These are phyloP conservation scores for Agrochola lychnidis DNA, from an alignment of 2,888 invertebrate genomes.

Conservation along the genomic window DNA sequence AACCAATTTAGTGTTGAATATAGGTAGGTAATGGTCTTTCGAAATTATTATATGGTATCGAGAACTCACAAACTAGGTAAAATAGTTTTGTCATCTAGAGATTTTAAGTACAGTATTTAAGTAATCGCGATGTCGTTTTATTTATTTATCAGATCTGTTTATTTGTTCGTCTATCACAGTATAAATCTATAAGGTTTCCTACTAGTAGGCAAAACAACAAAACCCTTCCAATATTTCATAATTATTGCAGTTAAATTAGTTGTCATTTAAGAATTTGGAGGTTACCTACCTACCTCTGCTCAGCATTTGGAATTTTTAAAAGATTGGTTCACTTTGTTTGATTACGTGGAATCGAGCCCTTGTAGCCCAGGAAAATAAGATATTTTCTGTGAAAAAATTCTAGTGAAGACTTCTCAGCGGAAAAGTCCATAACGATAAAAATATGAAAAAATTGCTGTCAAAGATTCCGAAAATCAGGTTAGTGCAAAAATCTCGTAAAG, in stretches of 20 bases:
- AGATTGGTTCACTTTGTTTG: too few relatives aligned
- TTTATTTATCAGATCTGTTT: background rate
- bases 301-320: too few relatives aligned
- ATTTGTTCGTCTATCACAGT: background rate
- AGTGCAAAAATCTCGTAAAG: background rate
- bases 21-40: background rate
- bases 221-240: too few relatives aligned
- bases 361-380: too few relatives aligned
- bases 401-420: background rate
- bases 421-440: background rate
- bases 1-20: background rate
- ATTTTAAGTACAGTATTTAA: background rate
- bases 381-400: background rate
- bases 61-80: background rate
- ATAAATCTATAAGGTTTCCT: too few relatives aligned
- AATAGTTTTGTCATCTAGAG: background rate
- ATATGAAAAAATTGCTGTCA: background rate
- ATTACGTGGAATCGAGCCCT: too few relatives aligned
- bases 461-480: background rate
- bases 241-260: too few relatives aligned
- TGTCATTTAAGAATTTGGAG: too few relatives aligned
- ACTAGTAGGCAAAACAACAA: too few relatives aligned
- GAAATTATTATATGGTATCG: background rate
- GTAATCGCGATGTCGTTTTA: background rate
- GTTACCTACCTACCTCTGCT: too few relatives aligned